Evolutionary conservation across 2,113 vertebrate species (phyloP), one percentile per base, ranked within the genome.

Genomic region (Notarius quadriscutis): DNA sequence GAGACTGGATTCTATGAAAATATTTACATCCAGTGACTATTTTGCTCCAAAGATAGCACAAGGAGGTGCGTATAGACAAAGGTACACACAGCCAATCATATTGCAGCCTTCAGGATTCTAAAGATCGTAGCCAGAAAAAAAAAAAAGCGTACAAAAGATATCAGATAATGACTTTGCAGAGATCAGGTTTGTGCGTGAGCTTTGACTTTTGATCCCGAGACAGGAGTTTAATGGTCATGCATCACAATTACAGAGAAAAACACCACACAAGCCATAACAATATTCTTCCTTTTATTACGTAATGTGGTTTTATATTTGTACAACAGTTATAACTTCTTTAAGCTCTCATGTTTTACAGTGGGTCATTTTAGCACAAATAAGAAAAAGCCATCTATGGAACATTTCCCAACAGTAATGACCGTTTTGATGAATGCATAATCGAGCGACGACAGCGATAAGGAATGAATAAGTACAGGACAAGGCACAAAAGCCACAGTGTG

Each of bases 401-500:
- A 77, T 87, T 55, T n/a, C 72, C 72, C 20, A 25, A 50, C 22
- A 22, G 51, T 77, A 22, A 27, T 14, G 30, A 2, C 84, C n/a
- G 10, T 75, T 25, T 12, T 63, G 58, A 63, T 5, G 22, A 87
- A 81, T 14, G 50, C 25, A 1, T 53, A 2, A 27, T 1, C n/a
- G 50, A 7, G 50, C 20, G 11, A 10, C 4, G 71, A 50, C 34
- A 10, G 17, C 1, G 5, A 53, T n/a, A 20, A 65, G 77, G 78
- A 65, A 57, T 48, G 75, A 53, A 34, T 30, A 65, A 69, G 4
- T 69, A 74, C 57, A 62, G n/a, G 34, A 72, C 67, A 41, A 89
- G 87, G 58, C 75, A 87, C 78, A 55, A 11, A 85, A 72, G 83
- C 79, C 67, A 86, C 86, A 58, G 60, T 9, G 75, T 79, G 86